A percentile compares a stretch with the other conserved stretches of the same genome.
Evolutionary conservation across 2,888 invertebrate genomes (phyloP).

Genomic region (Leptopilina myrica): DNA sequence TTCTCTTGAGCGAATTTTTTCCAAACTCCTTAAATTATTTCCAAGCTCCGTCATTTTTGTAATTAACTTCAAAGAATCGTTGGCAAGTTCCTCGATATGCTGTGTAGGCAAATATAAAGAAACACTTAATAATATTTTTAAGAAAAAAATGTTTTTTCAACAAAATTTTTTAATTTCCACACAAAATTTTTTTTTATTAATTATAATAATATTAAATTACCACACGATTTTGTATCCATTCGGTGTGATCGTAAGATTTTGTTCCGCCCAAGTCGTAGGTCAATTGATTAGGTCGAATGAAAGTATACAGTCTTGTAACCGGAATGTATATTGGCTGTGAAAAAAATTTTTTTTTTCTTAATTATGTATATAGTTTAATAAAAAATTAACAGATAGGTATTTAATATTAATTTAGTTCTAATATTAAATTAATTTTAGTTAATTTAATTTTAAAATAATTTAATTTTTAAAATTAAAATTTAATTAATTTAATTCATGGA

Average conservation of each 20-base stretch:
- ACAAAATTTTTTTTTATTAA: background rate
- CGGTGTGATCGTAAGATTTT: slow-evolving; percentile 84
- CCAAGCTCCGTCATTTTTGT: slow-evolving; percentile 82
- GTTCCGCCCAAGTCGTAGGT: slow-evolving; percentile 86
- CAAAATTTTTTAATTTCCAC: too few relatives aligned
- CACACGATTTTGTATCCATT: slow-evolving; percentile 87
- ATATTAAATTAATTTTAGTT: background rate
- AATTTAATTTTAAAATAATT: background rate
- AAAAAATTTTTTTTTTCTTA: slow-evolving; percentile 23
- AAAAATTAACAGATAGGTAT: too few relatives aligned
- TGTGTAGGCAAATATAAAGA: slow-evolving; percentile 36
- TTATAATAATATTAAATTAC: slow-evolving; percentile 74
- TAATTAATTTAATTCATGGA: too few relatives aligned
- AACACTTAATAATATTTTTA: too few relatives aligned
- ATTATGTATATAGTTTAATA: too few relatives aligned
- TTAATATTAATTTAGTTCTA: too few relatives aligned
- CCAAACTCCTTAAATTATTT: slow-evolving; percentile 79
- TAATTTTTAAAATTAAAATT: too few relatives aligned
- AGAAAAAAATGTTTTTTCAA: too few relatives aligned
- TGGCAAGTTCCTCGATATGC: slow-evolving; percentile 82
- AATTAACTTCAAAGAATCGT: slow-evolving; percentile 80
- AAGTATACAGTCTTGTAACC: slow-evolving; percentile 82
- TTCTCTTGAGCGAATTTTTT: slow-evolving; percentile 79
- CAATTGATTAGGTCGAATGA: slow-evolving; percentile 84
- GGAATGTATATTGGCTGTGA: slow-evolving; percentile 85